phyloP scores from a whole-genome alignment of 2,113 vertebrate genomes.

The Percina caprodes region DNA sequence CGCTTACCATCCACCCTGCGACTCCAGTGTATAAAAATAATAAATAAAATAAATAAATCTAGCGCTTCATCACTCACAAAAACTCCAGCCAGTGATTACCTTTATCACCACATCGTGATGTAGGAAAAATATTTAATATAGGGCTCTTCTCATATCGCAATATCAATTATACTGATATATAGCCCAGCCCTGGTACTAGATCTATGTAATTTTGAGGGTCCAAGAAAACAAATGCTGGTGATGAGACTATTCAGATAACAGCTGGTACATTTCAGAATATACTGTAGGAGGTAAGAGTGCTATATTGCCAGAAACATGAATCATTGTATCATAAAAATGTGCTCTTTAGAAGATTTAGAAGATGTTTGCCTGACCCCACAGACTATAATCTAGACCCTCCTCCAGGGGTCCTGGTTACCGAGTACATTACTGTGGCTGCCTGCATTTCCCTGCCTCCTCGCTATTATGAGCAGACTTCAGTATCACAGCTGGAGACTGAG shows the following conservation, averaged over 20 bases:
- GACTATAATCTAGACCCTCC: neutral
- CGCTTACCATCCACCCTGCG: no score
- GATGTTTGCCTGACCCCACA: neutral
- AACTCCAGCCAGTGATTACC: neutral
- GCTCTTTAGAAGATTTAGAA: neutral
- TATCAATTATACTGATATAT: no score
- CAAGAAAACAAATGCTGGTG: no score
- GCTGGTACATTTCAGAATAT: neutral
- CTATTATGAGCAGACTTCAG: neutral
- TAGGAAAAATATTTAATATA: neutral
- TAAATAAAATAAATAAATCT: no score
- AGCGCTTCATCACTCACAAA: neutral
- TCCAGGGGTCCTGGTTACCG: neutral
- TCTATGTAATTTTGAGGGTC: no score
- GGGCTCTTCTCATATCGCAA: no score
- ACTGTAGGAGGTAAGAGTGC: no score
- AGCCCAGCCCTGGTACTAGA: no score
- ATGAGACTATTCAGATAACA: neutral
- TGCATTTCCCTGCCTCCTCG: neutral
- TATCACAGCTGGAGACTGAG: neutral
- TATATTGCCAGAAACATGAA: neutral
- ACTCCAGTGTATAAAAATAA: no score
- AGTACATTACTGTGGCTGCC: neutral
- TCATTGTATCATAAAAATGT: neutral
- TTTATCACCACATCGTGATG: neutral